Base-by-base conservation (phyloP, 2,888 invertebrate genomes). In the Acanthosepion pharaonis region DNA sequence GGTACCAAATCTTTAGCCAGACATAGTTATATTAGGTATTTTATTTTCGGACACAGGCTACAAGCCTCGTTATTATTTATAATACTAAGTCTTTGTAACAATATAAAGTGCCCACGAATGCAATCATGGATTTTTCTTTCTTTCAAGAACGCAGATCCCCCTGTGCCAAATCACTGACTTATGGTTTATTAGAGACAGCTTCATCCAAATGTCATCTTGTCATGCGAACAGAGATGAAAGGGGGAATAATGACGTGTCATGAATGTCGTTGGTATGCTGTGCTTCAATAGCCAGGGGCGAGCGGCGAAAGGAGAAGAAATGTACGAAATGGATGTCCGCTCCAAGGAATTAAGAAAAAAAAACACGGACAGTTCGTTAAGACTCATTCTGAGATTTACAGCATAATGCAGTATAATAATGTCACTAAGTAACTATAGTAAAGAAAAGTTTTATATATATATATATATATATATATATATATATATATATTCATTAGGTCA, bases 161-260 rank as follows among this genome's bases (percentile, higher is more conserved):
- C n/a, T n/a, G n/a, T 9, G n/a, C 33, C n/a, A 33, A 78, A 78
- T 78, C 78, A 18, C 33, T 78, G 15, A 2, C 78, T 78, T n/a
- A 33, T 78, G n/a, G n/a, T n/a, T 78, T 78, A 78, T 78, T 78
- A 78, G 78, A 78, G 78, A 78, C n/a, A 78, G 78, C 78, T 78
- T 78, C 78, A 78, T 78, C 78, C 9, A 78, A 78, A 78, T 78
- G 78, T 78, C 78, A 78, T 78, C n/a, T 59, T 78, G 78, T 78
- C 78, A 78, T 15, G 78, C n/a, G 78, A 78, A 78, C 78, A 78
- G 5, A 78, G n/a, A 78, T n/a, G 78, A n/a, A n/a, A 33, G n/a
- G 15, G n/a, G n/a, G 11, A 78, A 78, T 78, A 78, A n/a, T 78
- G 33, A 78, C 15, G 78, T n/a, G 78, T n/a, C n/a, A 33, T 78